Base-by-base conservation (phyloP, 2,113 vertebrate species). In the Amphiprion percula region DNA sequence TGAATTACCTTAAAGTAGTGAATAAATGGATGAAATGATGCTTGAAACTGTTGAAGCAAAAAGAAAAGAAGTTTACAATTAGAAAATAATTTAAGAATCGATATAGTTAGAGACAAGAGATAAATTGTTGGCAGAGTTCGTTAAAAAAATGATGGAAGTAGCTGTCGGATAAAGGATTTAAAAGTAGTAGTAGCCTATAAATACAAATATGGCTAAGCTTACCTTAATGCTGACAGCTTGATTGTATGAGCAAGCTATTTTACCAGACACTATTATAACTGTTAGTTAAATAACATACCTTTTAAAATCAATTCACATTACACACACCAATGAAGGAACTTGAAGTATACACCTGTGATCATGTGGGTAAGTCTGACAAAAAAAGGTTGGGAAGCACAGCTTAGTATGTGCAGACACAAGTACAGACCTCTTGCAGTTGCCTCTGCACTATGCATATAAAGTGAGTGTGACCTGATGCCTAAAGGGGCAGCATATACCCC, bases 401-500 rank as follows among this genome's bases (percentile, higher is more conserved):
- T 70, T 41, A 24, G 28, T 33, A 23, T 63, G 23, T 61, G 6
- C 44, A 60, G 17, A 79, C 16, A 62, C 28, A 33, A 75, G 41
- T n/a, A 12, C 37, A 61, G 61, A 77, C 70, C 53, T 79, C 63
- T 53, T 67, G 56, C 52, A 33, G 47, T 74, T 72, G 75, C 85
- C 70, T 74, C 61, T 79, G 56, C 72, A 50, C 54, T 41, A 46
- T 65, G 80, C 78, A 74, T 83, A 54, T 67, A 83, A 87, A 88
- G 68, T 58, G 60, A 80, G 80, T 67, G 74, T 90, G 92, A 91
- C 91, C 92, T 37, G 65, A 73, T 78, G 88, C 92, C 90, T 71
- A 77, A 37, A 87, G 92, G 92, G 85, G 52, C 76, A 83, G 72
- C 1, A 59, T 73, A 85, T 74, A 72, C 82, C 83, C 80, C 26